Percentiles rank a stretch among this genome's conserved stretches.
phyloP scores from a whole-genome alignment of 2,113 vertebrate genomes.

The Climacteris rufus region DNA sequence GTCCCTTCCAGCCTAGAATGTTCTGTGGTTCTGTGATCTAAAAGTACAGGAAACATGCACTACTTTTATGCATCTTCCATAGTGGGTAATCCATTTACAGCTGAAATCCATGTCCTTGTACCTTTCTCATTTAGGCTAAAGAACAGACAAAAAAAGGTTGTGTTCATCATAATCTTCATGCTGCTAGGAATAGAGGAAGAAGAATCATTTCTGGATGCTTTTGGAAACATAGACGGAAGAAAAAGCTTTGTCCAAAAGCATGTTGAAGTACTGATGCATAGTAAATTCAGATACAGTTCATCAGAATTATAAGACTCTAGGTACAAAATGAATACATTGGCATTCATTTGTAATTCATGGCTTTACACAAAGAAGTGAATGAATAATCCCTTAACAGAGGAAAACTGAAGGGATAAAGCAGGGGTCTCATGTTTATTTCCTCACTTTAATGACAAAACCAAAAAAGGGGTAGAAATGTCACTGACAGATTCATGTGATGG shows the following conservation, averaged over 20 bases:
- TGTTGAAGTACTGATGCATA: not conserved
- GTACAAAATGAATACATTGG: not conserved
- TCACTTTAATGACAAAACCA: constrained; percentile 11
- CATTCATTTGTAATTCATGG: not conserved
- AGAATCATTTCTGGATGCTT: not conserved
- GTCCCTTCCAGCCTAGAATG: not conserved
- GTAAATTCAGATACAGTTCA: not conserved
- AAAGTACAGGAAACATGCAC: not conserved
- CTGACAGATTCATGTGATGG: constrained; percentile 16
- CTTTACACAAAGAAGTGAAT: not conserved
- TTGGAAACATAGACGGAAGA: not conserved
- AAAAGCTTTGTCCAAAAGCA: constrained; percentile 3
- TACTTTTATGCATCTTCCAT: not conserved
- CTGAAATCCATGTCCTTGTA: not conserved
- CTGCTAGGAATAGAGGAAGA: not conserved
- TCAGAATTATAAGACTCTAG: not conserved
- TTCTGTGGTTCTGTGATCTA: not conserved
- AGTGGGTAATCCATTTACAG: not conserved
- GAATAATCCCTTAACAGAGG: constrained; percentile 14
- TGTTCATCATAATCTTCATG: not conserved
- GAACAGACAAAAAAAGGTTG: not conserved
- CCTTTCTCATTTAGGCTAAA: not conserved
- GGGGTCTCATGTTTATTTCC: constrained; percentile 30
- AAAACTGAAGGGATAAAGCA: not conserved
- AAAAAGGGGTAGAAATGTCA: constrained; percentile 11